Conservation (phyloP, 2,797 vertebrate species). For the Eidolon dupreanum region DNA sequence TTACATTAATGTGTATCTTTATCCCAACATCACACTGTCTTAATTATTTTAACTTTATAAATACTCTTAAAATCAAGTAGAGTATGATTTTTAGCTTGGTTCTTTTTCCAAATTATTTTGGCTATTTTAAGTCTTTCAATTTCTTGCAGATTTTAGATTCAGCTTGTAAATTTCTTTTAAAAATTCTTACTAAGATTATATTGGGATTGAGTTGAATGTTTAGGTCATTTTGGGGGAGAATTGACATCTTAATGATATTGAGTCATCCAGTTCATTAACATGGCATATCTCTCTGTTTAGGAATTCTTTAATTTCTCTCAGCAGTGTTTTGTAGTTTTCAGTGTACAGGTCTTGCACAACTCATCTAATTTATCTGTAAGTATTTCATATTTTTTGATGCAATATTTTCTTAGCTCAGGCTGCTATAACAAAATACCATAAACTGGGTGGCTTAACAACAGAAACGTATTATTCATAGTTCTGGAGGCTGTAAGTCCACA, state of each 20-base stretch:
- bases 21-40: background rate
- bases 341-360: background rate
- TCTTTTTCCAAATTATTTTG: conserved; percentile 9
- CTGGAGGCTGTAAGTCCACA: too few relatives aligned
- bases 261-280: too few relatives aligned
- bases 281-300: background rate
- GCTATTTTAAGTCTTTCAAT: background rate
- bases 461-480: too few relatives aligned
- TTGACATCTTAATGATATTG: background rate
- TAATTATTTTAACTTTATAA: conserved; percentile 31
- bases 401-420: background rate
- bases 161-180: background rate
- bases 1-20: background rate
- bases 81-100: background rate
- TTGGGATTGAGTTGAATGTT: background rate
- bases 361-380: background rate
- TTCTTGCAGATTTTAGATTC: background rate
- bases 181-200: background rate
- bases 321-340: background rate
- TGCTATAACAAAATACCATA: background rate
- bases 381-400: background rate
- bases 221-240: background rate
- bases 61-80: conserved; percentile 26
- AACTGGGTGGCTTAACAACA: too few relatives aligned
- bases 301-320: background rate